Base-by-base conservation (phyloP, 2,888 invertebrate genomes). In the Lepetodrilus schrolli region DNA sequence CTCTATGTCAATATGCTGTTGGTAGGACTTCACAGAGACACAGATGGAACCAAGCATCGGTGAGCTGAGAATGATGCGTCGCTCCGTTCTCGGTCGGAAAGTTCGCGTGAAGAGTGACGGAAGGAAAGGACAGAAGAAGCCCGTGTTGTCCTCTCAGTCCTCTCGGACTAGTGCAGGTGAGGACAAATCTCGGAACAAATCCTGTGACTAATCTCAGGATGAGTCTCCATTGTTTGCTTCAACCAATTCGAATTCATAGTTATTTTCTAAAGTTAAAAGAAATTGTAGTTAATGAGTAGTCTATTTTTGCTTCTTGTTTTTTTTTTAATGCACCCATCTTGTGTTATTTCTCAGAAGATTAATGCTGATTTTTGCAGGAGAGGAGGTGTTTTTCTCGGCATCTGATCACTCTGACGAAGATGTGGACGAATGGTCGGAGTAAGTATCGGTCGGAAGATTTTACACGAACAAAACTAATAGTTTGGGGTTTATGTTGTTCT, bases 331-430 rank as follows among this genome's bases (percentile, higher is more conserved):
- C n/a, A n/a, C n/a, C n/a, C n/a, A n/a, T n/a, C n/a, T n/a, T n/a
- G n/a, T n/a, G n/a, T n/a, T n/a, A n/a, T n/a, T n/a, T n/a, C n/a
- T n/a, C n/a, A n/a, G n/a, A n/a, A n/a, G n/a, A n/a, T n/a, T n/a
- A n/a, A n/a, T n/a, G n/a, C n/a, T n/a, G n/a, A n/a, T n/a, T 73
- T 43, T 74, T 78, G 4, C 77, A 85, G 86, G 82, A 66, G 80
- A 84, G 30, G 85, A 87, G 50, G 72, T 73, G 74, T 92, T 92
- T 72, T 92, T 93, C 66, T 92, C 93, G 0, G 93, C 93, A 0
- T 93, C 93, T 0, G 94, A 94, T 79, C 92, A 93, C 74, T 94
- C 94, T 66, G 94, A 94, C 81, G 94, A 94, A 78, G 94, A 94
- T 78, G 92, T 93, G 83, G 95, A 95, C 85, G 92, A 94, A 66